phyloP scores from a whole-genome alignment of 2,888 invertebrate species.

The Rhamnusium bicolor region DNA sequence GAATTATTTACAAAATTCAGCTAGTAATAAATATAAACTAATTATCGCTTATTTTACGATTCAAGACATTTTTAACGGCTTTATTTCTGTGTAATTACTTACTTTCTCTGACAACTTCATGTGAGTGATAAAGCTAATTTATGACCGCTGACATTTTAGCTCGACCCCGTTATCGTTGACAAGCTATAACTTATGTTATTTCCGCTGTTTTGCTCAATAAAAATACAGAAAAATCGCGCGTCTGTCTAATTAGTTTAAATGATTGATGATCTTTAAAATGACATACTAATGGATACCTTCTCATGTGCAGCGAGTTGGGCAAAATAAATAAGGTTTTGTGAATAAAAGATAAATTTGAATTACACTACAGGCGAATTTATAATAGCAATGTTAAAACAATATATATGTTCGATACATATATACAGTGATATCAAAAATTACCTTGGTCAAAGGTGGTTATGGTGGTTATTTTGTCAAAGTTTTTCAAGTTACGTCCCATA shows the following conservation, averaged over 20 bases:
- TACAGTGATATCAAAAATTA: too few relatives aligned
- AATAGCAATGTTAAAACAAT: not conserved
- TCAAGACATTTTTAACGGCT: conserved; percentile 58
- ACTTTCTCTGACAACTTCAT: conserved; percentile 60
- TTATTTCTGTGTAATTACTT: conserved; percentile 60
- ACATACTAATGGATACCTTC: conserved; percentile 50
- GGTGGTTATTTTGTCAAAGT: too few relatives aligned
- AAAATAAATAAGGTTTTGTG: conserved; percentile 41
- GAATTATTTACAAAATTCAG: not conserved
- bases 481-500: too few relatives aligned
- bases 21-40: conserved; percentile 55
- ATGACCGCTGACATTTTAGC: conserved; percentile 64
- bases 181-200: conserved; percentile 65
- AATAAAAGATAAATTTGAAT: too few relatives aligned
- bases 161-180: conserved; percentile 65
- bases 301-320: conserved; percentile 47
- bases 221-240: conserved; percentile 61
- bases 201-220: conserved; percentile 61
- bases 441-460: too few relatives aligned
- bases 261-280: conserved; percentile 54
- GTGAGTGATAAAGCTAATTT: conserved; percentile 65
- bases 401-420: too few relatives aligned
- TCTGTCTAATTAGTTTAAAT: conserved; percentile 59
- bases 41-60: conserved; percentile 59
- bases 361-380: not conserved